Evolutionary conservation across 2,888 invertebrate genomes (phyloP), one percentile per base, ranked within the genome.

Genomic region (Pharmacophagus antenor): DNA sequence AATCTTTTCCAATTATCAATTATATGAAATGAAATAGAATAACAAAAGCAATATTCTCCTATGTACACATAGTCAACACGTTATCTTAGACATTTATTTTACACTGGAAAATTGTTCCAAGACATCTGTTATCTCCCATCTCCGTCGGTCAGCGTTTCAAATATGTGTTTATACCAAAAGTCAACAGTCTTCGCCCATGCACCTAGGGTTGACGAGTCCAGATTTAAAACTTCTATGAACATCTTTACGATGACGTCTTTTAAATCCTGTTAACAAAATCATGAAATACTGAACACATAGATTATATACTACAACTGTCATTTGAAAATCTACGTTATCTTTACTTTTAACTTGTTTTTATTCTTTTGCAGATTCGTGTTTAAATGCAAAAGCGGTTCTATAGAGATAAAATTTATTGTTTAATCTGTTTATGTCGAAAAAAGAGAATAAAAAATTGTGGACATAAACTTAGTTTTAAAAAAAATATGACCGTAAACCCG

Each of bases 91-190:
- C 31, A 63, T 61, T 53, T 56, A 21, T 60, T 31, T 55, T 60
- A 65, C 55, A 47, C 25, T 21, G 25, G 49, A 21, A 25, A 48
- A 22, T 18, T 49, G 18, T 42, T 31, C 8, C 20, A n/a, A 12
- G 51, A 56, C 56, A 61, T 65, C 65, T 67, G 76, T 72, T 78
- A 78, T 73, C 77, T 78, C 8, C 67, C 61, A 49, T 73, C 72
- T 42, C 62, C 66, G 15, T 62, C 61, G 58, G 73, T 79, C 21
- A 89, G 74, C 1, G 83, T 76, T 53, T 75, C 72, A 67, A 91
- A 91, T 69, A 90, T 79, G 70, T 89, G 76, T 56, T 84, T 84
- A 76, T 88, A 91, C 84, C 85, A 88, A 74, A 91, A 91, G 31
- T 85, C 85, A 2, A 91, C 82, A 0, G 87, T 76, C 66, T 85